Evolutionary conservation across 1,140 invertebrate species (phyloP), one percentile per base, ranked within the genome.

Genomic region (Heliconius melpomene): DNA sequence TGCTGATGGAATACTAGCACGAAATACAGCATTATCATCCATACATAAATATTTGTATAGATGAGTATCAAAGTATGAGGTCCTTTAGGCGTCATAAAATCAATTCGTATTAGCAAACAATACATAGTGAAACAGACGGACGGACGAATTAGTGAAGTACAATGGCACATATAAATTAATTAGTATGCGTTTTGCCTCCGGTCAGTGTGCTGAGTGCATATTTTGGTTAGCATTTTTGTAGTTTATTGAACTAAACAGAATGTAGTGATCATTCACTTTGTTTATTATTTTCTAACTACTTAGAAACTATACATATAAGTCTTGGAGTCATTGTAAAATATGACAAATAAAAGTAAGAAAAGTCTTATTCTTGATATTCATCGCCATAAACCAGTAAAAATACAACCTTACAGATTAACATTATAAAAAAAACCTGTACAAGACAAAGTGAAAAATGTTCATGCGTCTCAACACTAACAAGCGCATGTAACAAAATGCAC

Each of bases 401-500:
- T n/a, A 23, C 8, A 57, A 23, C 54, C 54, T 8, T 11, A 57
- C n/a, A 9, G 9, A 23, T 57, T 3, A 57, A 57, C 16, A 52
- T 20, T 52, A 57, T 57, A 57, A 57, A 57, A n/a, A 57, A 57
- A 71, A 29, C 16, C 5, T 20, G 18, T 71, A 71, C 36, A 46
- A 66, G 32, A 23, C 18, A 40, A 76, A 75, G 29, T 23, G 26
- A 52, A 66, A 76, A 54, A 75, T 66, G 36, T 50, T 70, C 75
- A 66, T 40, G 54, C 75, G 26, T 54, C 46, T 46, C 26, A 66
- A 20, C 57, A 76, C 66, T 76, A 76, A 76, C 75, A 76, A 26
- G 74, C 36, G 26, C 74, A 76, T 76, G 74, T 76, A 66, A 76
- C 36, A 66, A 46, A 60, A 54, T 38, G 36, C 66, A 66, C 54